Evolutionary conservation across 2,113 vertebrate genomes (phyloP).

Genomic region (Falco punctatus): DNA sequence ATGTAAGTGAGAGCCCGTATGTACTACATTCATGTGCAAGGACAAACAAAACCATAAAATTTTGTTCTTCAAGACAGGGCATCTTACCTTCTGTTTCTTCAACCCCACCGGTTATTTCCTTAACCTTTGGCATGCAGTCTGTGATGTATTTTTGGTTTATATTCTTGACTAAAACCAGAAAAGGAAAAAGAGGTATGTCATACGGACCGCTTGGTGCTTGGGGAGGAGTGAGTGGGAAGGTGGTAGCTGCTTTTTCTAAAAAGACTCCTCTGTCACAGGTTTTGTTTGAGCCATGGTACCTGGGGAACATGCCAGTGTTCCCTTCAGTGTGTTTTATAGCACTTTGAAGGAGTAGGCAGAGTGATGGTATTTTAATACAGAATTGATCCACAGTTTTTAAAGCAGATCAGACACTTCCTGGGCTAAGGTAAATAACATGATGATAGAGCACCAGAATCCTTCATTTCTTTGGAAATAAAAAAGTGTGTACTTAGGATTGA

Average conservation of each 20-base stretch:
- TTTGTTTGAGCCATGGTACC: background rate
- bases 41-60: background rate
- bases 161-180: background rate
- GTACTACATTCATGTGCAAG: background rate
- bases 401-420: conserved; percentile 51
- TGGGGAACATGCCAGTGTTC: background rate
- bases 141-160: background rate
- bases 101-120: background rate
- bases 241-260: background rate
- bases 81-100: background rate
- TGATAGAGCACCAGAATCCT: conserved; percentile 25
- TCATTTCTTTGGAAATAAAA: conserved; percentile 33
- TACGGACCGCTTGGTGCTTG: background rate
- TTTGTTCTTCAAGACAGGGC: background rate
- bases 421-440: conserved; percentile 26
- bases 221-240: background rate
- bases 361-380: conserved; percentile 45
- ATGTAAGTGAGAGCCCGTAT: background rate
- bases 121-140: background rate
- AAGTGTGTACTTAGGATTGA: conserved; percentile 51
- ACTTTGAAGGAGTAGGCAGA: conserved; percentile 13
- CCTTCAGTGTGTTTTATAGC: background rate
- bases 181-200: background rate
- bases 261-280: background rate
- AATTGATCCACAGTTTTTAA: conserved; percentile 49